phyloP scores from a whole-genome alignment of 1,140 invertebrate species.

The Drosophila sucinea region DNA sequence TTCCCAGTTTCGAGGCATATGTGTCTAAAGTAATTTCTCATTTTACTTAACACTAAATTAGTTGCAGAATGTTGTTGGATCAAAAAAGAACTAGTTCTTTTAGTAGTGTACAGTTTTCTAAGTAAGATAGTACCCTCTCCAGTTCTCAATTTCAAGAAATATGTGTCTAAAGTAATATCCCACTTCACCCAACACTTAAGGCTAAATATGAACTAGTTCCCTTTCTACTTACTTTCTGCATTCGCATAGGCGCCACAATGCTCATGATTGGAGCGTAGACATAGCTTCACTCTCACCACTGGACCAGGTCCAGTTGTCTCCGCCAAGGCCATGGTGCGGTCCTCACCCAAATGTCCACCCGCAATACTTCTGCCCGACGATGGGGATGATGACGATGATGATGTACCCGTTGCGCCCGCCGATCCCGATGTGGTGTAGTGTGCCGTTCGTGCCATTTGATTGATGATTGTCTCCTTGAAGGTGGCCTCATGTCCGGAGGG shows the following conservation, averaged over 20 bases:
- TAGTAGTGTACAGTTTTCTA: too few species aligned
- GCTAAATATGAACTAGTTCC: background rate
- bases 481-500: constrained; percentile 87
- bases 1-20: too few species aligned
- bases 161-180: too few species aligned
- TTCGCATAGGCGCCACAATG: constrained; percentile 92
- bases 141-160: too few species aligned
- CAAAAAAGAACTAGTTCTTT: too few species aligned
- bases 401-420: constrained; percentile 48
- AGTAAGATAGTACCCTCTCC: too few species aligned
- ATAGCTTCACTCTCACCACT: constrained; percentile 90
- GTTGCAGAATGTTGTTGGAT: too few species aligned
- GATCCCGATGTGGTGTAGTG: constrained; percentile 66
- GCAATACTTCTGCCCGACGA: constrained; percentile 72
- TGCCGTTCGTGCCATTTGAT: constrained; percentile 83
- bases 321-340: constrained; percentile 83
- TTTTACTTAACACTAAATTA: too few species aligned
- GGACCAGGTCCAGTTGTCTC: constrained; percentile 86
- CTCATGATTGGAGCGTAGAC: constrained; percentile 90
- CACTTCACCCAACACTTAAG: too few species aligned
- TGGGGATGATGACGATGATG: constrained; percentile 18
- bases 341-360: constrained; percentile 84
- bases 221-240: constrained; percentile 89
- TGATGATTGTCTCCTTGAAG: constrained; percentile 87
- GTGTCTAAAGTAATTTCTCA: too few species aligned